Evolutionary conservation across 2,888 invertebrate species (phyloP), one percentile per base, ranked within the genome.

Genomic region (Lasioglossum villosulum): DNA sequence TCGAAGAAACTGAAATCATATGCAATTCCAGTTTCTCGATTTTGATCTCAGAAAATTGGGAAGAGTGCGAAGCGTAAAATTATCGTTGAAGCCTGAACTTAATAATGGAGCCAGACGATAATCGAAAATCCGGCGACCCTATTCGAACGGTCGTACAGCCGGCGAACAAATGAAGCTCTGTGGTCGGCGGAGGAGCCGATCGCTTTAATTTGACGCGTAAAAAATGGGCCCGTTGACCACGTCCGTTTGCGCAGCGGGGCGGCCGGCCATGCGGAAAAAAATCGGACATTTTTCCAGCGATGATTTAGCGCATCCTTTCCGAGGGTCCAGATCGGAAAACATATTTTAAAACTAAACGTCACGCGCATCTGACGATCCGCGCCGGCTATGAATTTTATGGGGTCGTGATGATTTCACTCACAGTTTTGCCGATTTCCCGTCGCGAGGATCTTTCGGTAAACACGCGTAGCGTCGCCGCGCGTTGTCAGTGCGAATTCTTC

Each of bases 311-410:
- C 75, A 75, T 86, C 80, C 84, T 80, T 84, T 48, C 83, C 72
- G 75, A 12, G 78, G 78, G 66, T 78, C 83, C 71, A 59, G 83
- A 83, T 84, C 75, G 84, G 78, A 75, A 83, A 83, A 75, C 83
- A 84, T 84, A 84, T 83, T 84, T 84, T 84, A 72, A 78, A 78
- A 4, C 56, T 71, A 71, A 75, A 78, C 63, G 78, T 78, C 78
- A 84, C 45, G 71, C 56, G 75, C 82, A 84, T 78, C 84, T 75
- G 84, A 82, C 82, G 84, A 84, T 82, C 77, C 77, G 77, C 83
- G 74, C 70, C 42, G 74, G 5, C 75, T 52, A 77, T 80, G 79
- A 80, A 77, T 77, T 84, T 78, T 23, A 76, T 75, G 56, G 71
- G 37, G 68, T 66, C 80, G 74, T 37, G 75, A 70, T 71, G 52